Evolutionary conservation across 1,140 invertebrate genomes (phyloP), one percentile per base, ranked within the genome.

Genomic region (Drosophila seguyi): DNA sequence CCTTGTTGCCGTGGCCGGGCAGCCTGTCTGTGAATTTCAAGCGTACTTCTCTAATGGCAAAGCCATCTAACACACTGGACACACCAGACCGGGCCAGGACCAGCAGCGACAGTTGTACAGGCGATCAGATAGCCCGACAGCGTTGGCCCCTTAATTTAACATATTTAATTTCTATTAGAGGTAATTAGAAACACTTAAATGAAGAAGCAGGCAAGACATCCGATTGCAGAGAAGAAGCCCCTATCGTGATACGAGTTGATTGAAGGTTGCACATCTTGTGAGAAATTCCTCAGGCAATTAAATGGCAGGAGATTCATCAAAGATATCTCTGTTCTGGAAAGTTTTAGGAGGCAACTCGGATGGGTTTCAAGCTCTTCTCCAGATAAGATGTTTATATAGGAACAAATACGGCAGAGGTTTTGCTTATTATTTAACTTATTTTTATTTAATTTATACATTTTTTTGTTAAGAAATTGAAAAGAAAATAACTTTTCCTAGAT

Each of bases 131-230:
- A 53, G 61, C 47, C 29, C n/a, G 31, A n/a, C 38, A 48, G 47
- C 44, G 14, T 27, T 41, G 50, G 61, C 47, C 66, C 36, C 36
- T 29, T 67, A 69, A 69, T 67, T 69, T 67, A 29, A 69, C 44
- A 67, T 69, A 69, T 69, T 69, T 69, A 38, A 69, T 69, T 69
- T 69, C 66, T 67, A 69, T 69, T 69, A 69, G 31, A 53, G 61
- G 47, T 67, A 42, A 69, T 69, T 69, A 67, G 61, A 67, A 69
- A 52, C 41, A 52, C 66, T 67, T 67, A 41, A 44, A 18, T 38
- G 61, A 50, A 53, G 50, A 65, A 53, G 44, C 61, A 44, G 47
- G 57, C 58, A 61, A 41, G 36, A 44, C 45, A 36, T 52, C 66
- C 61, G 45, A 38, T 47, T 42, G 20, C 45, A 4, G n/a, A n/a